Percentiles rank a stretch among this genome's conserved stretches.
Conservation (phyloP, 2,797 vertebrate species). For the Phalanger gymnotis region DNA sequence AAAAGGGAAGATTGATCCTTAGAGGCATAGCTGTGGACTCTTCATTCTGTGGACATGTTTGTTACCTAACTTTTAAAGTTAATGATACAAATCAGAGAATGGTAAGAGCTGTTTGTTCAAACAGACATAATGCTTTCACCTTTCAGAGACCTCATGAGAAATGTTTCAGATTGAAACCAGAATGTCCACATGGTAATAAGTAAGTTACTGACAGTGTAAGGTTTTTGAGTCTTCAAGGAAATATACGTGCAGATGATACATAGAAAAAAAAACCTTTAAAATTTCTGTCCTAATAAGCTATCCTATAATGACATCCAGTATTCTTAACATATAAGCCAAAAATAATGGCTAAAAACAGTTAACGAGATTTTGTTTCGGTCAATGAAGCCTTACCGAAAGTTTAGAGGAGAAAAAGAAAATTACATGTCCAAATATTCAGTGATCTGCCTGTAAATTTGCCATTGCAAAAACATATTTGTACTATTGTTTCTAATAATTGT, state of each 20-base stretch:
- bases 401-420: background rate
- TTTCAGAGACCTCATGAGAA: background rate
- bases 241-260: background rate
- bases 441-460: background rate
- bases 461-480: background rate
- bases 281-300: background rate
- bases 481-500: background rate
- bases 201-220: background rate
- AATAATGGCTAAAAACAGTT: background rate
- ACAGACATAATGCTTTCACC: background rate
- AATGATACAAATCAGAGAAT: background rate
- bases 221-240: background rate
- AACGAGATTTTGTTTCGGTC: background rate
- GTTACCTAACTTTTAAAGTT: background rate
- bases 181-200: background rate
- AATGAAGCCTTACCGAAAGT: background rate
- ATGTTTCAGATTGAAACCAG: background rate
- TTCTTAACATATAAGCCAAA: background rate
- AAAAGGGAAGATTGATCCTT: background rate
- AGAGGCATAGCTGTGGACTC: background rate
- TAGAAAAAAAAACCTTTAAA: background rate
- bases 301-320: background rate
- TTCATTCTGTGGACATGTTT: background rate
- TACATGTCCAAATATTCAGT: background rate
- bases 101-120: background rate